Percentiles rank a stretch among this genome's conserved stretches.
These are phyloP conservation scores for Anniella stebbinsi DNA, from an alignment of 2,797 vertebrate species.

Conservation along the genomic window DNA sequence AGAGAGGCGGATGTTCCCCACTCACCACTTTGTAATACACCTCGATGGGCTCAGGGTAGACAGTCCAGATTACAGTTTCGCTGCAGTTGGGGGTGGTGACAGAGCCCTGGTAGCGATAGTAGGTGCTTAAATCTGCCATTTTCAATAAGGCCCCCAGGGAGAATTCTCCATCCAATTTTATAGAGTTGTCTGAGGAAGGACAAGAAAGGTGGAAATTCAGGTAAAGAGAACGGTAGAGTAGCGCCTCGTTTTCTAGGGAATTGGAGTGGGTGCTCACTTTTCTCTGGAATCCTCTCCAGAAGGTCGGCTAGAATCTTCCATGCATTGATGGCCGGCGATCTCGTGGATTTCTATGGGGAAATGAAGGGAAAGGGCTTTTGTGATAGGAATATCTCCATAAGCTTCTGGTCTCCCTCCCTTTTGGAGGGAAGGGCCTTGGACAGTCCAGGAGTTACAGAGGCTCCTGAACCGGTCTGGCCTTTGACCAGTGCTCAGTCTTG, in stretches of 20 bases:
- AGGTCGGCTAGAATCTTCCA: neutral
- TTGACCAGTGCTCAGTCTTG: neutral
- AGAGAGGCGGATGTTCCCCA: neutral
- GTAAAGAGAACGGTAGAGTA: neutral
- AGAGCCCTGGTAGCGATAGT: constrained; percentile 86
- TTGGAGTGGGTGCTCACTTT: neutral
- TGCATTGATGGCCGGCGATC: rapidly evolving
- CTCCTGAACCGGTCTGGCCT: neutral
- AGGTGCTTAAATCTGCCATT: constrained; percentile 73
- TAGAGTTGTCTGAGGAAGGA: neutral
- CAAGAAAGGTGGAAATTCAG: neutral
- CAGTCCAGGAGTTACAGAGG: neutral
- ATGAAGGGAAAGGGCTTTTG: neutral
- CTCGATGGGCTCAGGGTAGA: constrained; percentile 80
- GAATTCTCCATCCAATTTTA: neutral
- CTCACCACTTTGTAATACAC: constrained; percentile 82
- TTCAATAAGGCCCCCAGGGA: neutral
- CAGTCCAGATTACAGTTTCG: constrained; percentile 86
- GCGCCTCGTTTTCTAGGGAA: neutral
- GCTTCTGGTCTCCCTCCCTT: neutral
- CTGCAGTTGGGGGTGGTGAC: constrained; percentile 86
- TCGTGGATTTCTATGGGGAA: neutral
- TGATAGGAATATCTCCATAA: neutral
- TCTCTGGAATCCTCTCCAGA: neutral
- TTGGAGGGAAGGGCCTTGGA: neutral